Conservation (phyloP, 2,888 invertebrate genomes). For the Drosophila lutescens region DNA sequence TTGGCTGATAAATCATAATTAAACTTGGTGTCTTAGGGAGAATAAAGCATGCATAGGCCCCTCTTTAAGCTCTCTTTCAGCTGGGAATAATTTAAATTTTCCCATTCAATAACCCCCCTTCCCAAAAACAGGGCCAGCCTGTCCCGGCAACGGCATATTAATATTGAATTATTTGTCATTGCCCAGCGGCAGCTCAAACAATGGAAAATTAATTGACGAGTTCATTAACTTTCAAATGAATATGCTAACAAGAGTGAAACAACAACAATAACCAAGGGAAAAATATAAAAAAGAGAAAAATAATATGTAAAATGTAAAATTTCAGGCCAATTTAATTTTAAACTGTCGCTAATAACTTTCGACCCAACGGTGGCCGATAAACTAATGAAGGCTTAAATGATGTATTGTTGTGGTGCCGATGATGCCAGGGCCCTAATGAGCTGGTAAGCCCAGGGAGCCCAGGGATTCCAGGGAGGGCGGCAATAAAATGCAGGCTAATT, state of each 20-base stretch:
- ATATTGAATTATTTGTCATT: constrained; percentile 64
- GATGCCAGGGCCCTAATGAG: constrained; percentile 33
- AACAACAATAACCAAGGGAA: neutral
- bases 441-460: constrained; percentile 6
- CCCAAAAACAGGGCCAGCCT: neutral
- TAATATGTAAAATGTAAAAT: constrained; percentile 60
- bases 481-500: constrained; percentile 78
- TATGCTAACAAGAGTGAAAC: constrained; percentile 57
- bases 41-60: neutral
- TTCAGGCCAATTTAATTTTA: constrained; percentile 71
- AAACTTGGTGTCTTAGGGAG: neutral
- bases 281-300: constrained; percentile 11
- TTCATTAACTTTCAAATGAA: constrained; percentile 77
- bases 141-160: constrained; percentile 40
- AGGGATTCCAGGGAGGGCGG: constrained; percentile 10
- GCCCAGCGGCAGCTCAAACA: constrained; percentile 58
- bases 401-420: constrained; percentile 62
- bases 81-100: constrained; percentile 20
- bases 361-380: constrained; percentile 67
- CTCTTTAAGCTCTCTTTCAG: neutral
- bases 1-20: constrained; percentile 23
- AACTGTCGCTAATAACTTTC: constrained; percentile 80
- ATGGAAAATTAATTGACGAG: constrained; percentile 76
- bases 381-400: constrained; percentile 78
- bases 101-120: neutral